A percentile compares a stretch with the other conserved stretches of the same genome.
phyloP scores from a whole-genome alignment of 2,797 vertebrate species.

The Pyrocephalus nanus region DNA sequence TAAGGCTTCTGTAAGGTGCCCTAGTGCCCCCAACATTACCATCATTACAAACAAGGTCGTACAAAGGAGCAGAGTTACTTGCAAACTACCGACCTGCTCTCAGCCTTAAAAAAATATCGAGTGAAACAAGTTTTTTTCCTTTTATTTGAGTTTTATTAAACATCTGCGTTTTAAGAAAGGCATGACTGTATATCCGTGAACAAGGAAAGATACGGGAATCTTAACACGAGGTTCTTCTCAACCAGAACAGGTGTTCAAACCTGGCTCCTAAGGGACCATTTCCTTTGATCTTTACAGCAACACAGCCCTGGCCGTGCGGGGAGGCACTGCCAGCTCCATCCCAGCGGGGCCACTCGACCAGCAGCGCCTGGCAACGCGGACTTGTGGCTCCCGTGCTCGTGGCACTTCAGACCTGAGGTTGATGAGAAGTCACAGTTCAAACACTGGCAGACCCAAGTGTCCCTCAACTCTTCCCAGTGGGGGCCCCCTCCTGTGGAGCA shows the following conservation, averaged over 20 bases:
- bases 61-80: conserved; percentile 54
- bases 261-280: not conserved
- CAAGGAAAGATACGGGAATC: not conserved
- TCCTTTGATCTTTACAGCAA: conserved; percentile 17
- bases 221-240: conserved; percentile 41
- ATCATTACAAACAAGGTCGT: conserved; percentile 35
- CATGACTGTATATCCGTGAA: conserved; percentile 36
- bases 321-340: not conserved
- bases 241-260: not conserved
- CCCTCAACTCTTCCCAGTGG: not conserved
- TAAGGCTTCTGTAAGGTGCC: conserved; percentile 78
- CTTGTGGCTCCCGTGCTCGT: not conserved
- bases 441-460: not conserved
- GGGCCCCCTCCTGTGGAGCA: not conserved
- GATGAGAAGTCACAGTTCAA: conserved; percentile 8
- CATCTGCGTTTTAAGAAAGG: conserved; percentile 50
- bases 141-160: conserved; percentile 57
- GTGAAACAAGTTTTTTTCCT: conserved; percentile 37
- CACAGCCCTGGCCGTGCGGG: not conserved
- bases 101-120: conserved; percentile 46
- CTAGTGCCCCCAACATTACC: conserved; percentile 57
- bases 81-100: conserved; percentile 55
- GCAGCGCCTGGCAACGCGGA: rapidly evolving
- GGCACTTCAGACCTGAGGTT: conserved; percentile 20
- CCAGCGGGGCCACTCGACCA: not conserved